These are phyloP conservation scores for Monarcha castaneiventris DNA, from an alignment of 2,113 vertebrate species.

Conservation along the genomic window DNA sequence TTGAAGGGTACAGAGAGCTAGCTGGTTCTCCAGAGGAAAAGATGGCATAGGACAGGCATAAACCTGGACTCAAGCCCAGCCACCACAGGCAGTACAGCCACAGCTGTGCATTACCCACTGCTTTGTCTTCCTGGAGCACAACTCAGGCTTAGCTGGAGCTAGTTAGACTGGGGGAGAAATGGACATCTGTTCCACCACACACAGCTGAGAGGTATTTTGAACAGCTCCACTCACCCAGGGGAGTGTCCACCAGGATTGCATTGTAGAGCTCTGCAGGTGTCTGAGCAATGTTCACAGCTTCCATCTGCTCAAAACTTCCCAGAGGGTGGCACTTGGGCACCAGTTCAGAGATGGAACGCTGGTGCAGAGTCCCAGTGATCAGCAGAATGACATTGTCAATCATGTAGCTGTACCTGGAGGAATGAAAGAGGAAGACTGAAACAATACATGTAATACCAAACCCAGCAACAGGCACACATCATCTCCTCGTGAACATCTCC, in stretches of 20 bases:
- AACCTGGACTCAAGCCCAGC: neutral
- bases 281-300: conserved; percentile 98
- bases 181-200: neutral
- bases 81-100: neutral
- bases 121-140: neutral
- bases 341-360: conserved; percentile 92
- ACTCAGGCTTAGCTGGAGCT: neutral
- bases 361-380: conserved; percentile 96
- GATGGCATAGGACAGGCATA: neutral
- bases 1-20: neutral
- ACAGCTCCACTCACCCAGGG: conserved; percentile 80
- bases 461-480: neutral
- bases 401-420: conserved; percentile 96
- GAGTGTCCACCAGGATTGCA: conserved; percentile 97
- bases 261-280: conserved; percentile 97
- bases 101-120: neutral
- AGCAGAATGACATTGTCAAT: conserved; percentile 98
- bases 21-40: neutral
- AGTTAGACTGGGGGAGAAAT: neutral
- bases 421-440: neutral
- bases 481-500: neutral
- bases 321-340: conserved; percentile 97
- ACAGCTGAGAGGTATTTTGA: neutral
- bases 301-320: conserved; percentile 99
- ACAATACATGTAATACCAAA: neutral